Conservation (phyloP, 2,797 vertebrate genomes). For the Bradypus variegatus region DNA sequence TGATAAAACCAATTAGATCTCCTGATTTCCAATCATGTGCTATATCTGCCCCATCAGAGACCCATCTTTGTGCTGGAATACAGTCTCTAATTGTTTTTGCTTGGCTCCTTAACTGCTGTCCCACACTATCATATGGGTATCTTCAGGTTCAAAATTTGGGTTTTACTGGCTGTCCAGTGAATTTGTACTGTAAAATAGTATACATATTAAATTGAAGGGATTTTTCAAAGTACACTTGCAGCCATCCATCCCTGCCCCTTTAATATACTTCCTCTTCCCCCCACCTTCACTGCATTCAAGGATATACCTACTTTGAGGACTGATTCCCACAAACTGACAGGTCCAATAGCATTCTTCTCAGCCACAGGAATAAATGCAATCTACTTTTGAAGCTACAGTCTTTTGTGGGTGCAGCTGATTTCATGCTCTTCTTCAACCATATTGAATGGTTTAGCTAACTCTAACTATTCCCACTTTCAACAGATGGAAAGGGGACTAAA, state of each 20-base stretch:
- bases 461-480: not conserved
- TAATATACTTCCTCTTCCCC: not conserved
- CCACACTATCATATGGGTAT: not conserved
- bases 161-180: not conserved
- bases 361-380: not conserved
- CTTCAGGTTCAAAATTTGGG: constrained; percentile 7
- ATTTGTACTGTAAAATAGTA: not conserved
- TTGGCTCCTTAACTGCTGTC: not conserved
- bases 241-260: not conserved
- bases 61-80: not conserved
- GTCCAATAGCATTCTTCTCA: not conserved
- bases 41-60: not conserved
- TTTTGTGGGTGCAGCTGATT: not conserved
- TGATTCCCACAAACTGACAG: not conserved
- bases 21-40: not conserved
- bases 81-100: not conserved
- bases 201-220: not conserved
- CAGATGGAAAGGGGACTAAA: not conserved
- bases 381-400: not conserved
- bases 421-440: constrained; percentile 8
- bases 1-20: not conserved
- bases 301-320: not conserved
- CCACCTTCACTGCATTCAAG: not conserved
- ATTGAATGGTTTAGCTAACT: not conserved
- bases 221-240: not conserved